A percentile compares a stretch with the other conserved stretches of the same genome.
These are phyloP conservation scores for Festucalex cinctus DNA, from an alignment of 2,113 vertebrate species.

Conservation along the genomic window DNA sequence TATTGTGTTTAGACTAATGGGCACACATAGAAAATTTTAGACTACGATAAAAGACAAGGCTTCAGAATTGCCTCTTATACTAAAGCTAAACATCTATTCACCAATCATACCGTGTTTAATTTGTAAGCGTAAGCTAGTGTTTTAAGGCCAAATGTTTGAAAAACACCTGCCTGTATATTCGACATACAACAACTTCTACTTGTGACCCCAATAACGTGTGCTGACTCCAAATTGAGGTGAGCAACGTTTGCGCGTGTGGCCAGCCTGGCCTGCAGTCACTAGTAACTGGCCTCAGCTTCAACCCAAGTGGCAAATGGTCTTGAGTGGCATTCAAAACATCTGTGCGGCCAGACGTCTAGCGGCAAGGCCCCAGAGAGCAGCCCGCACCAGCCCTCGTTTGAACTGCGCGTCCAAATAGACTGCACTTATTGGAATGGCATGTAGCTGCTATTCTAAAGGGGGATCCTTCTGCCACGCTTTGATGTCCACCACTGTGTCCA, in stretches of 20 bases:
- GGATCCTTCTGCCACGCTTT: slow-evolving; percentile 64
- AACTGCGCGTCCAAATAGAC: slow-evolving; percentile 66
- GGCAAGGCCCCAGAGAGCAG: slow-evolving; percentile 58
- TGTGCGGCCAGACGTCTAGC: slow-evolving; percentile 58
- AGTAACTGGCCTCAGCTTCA: slow-evolving; percentile 39
- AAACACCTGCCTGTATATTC: not conserved
- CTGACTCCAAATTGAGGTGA: slow-evolving; percentile 34
- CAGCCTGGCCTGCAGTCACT: slow-evolving; percentile 37
- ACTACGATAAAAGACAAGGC: too few species aligned
- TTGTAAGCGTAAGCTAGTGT: not conserved
- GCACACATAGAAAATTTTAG: too few species aligned
- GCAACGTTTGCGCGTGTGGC: slow-evolving; percentile 36
- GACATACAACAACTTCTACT: not conserved
- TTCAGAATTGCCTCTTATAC: too few species aligned
- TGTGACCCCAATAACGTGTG: not conserved
- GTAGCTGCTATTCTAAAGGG: slow-evolving; percentile 66
- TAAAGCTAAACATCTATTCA: not conserved
- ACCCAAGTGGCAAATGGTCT: slow-evolving; percentile 57
- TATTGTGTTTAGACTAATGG: too few species aligned
- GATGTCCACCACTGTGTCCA: slow-evolving; percentile 67
- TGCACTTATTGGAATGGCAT: slow-evolving; percentile 73
- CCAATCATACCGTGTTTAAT: not conserved
- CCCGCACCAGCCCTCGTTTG: slow-evolving; percentile 65
- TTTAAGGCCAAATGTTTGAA: too few species aligned
- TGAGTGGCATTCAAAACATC: slow-evolving; percentile 68